phyloP scores from a whole-genome alignment of 2,113 vertebrate species.

The Gila orcuttii region DNA sequence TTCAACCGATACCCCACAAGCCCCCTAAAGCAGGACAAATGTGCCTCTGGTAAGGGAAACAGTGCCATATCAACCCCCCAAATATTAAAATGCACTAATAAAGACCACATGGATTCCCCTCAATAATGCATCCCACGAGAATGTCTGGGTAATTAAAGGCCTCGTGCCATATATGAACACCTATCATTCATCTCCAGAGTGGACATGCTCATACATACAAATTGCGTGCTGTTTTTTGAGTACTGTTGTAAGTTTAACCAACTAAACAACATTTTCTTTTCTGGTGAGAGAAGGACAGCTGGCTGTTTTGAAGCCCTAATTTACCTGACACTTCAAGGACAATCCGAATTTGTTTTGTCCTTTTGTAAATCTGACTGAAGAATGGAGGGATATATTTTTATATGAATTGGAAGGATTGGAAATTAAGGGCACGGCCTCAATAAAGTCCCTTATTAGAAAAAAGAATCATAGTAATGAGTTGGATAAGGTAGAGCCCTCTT shows the following conservation, averaged over 20 bases:
- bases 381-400: conserved; percentile 2
- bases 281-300: neutral
- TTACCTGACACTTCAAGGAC: conserved; percentile 28
- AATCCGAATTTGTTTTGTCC: conserved; percentile 26
- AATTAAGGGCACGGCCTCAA: conserved; percentile 38
- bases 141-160: conserved; percentile 74
- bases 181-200: conserved; percentile 69
- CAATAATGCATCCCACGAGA: conserved; percentile 74
- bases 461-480: conserved; percentile 36
- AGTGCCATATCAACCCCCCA: conserved; percentile 60
- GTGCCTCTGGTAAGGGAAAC: conserved; percentile 64
- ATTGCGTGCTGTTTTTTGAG: neutral
- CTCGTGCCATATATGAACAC: conserved; percentile 72
- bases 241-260: conserved; percentile 1
- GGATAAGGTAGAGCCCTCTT: conserved; percentile 23
- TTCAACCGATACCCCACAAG: conserved; percentile 68
- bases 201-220: conserved; percentile 58
- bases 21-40: conserved; percentile 61
- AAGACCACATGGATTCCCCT: conserved; percentile 76
- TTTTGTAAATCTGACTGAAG: conserved; percentile 21
- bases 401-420: conserved; percentile 20
- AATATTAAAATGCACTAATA: conserved; percentile 81
- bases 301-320: conserved; percentile 10
- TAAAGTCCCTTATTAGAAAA: conserved; percentile 44
- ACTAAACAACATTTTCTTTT: neutral